These are phyloP conservation scores for Sebastes taczanowskii DNA, from an alignment of 2,797 vertebrate genomes.

Conservation along the genomic window DNA sequence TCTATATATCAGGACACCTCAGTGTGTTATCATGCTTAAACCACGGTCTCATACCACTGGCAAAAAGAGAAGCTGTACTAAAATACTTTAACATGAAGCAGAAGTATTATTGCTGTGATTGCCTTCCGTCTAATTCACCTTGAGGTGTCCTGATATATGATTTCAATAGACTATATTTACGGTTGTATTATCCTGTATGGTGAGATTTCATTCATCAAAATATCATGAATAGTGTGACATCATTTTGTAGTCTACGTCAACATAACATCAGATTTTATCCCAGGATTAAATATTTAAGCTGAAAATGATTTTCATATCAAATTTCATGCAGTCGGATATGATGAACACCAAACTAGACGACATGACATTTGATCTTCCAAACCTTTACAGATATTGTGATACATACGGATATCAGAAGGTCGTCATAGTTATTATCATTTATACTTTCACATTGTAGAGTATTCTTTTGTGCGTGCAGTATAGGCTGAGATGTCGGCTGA, in stretches of 20 bases:
- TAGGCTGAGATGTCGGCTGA: conserved; percentile 17
- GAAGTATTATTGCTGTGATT: conserved; percentile 33
- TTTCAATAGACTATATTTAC: not conserved
- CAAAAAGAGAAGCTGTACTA: not conserved
- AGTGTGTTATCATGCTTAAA: conserved; percentile 7
- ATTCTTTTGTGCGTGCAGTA: conserved; percentile 31
- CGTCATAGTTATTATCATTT: not conserved
- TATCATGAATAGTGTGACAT: not conserved
- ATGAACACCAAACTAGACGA: conserved; percentile 23
- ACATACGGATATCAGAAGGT: not conserved
- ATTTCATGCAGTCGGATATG: conserved; percentile 37
- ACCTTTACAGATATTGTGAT: conserved; percentile 17
- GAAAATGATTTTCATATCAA: not conserved
- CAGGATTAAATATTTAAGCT: not conserved
- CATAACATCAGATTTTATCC: not conserved
- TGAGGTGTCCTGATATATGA: not conserved
- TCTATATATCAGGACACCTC: not conserved
- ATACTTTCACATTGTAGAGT: conserved; percentile 40
- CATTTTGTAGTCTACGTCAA: not conserved
- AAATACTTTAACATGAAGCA: not conserved
- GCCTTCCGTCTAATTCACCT: not conserved
- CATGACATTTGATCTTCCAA: conserved; percentile 21
- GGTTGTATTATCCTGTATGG: not conserved
- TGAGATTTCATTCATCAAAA: not conserved
- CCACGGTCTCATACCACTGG: not conserved